Percentiles rank a stretch among this genome's conserved stretches.
These are phyloP conservation scores for Anoura caudifer DNA, from an alignment of 2,113 vertebrate genomes.

Conservation along the genomic window DNA sequence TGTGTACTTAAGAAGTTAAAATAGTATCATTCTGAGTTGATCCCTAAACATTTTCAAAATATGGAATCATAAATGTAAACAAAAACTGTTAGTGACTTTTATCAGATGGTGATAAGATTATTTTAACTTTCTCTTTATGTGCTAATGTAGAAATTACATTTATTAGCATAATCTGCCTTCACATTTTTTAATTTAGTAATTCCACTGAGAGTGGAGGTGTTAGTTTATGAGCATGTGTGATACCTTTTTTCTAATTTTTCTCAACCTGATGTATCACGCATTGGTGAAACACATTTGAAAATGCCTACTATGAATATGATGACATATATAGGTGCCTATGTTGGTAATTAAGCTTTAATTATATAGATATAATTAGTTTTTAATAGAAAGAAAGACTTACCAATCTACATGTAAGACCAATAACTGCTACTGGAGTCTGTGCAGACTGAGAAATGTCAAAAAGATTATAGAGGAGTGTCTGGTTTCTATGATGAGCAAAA, in stretches of 20 bases:
- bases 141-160: not conserved
- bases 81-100: not conserved
- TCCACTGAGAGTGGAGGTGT: not conserved
- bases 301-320: not conserved
- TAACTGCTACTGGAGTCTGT: conserved; percentile 92
- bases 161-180: not conserved
- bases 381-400: conserved; percentile 76
- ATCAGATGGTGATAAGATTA: not conserved
- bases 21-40: conserved; percentile 13
- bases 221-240: not conserved
- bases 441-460: conserved; percentile 96
- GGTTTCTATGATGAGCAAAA: conserved; percentile 97
- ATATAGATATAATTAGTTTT: conserved; percentile 27
- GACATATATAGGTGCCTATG: not conserved
- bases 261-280: not conserved
- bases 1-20: not conserved
- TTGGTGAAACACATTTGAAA: not conserved
- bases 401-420: conserved; percentile 95
- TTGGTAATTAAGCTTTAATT: not conserved
- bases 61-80: not conserved
- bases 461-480: conserved; percentile 97
- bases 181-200: not conserved
- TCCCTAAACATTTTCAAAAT: conserved; percentile 18
- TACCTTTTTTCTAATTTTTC: not conserved
- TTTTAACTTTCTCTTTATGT: not conserved